These are phyloP conservation scores for Myodes glareolus DNA, from an alignment of 2,113 vertebrate genomes.

Conservation along the genomic window DNA sequence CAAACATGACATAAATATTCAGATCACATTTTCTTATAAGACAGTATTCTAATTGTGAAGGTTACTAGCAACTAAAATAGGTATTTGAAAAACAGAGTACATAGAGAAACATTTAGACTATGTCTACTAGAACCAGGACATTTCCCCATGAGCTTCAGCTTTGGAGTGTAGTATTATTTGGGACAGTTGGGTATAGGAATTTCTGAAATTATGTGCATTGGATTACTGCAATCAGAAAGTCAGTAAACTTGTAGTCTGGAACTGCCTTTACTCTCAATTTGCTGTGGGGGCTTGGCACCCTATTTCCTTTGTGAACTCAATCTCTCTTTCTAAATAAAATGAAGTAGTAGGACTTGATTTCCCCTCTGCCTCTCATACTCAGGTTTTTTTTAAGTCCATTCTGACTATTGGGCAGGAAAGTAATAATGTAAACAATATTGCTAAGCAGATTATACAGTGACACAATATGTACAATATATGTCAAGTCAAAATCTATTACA, in stretches of 20 bases:
- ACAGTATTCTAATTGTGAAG: neutral
- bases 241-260: neutral
- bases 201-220: neutral
- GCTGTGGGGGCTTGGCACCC: neutral
- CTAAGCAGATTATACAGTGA: neutral
- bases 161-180: neutral
- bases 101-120: conserved; percentile 6
- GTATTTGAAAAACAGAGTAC: neutral
- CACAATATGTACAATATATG: neutral
- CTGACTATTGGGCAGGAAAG: neutral
- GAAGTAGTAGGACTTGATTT: neutral
- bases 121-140: neutral
- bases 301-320: neutral
- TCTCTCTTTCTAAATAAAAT: conserved; percentile 33
- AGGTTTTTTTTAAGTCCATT: neutral
- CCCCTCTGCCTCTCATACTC: neutral
- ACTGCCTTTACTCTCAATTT: neutral
- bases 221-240: neutral
- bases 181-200: neutral
- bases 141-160: neutral
- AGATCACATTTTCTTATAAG: neutral
- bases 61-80: conserved; percentile 39
- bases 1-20: neutral
- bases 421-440: neutral
- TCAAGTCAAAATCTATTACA: neutral